These are phyloP conservation scores for Mobula birostris DNA, from an alignment of 2,113 vertebrate species.

Conservation along the genomic window DNA sequence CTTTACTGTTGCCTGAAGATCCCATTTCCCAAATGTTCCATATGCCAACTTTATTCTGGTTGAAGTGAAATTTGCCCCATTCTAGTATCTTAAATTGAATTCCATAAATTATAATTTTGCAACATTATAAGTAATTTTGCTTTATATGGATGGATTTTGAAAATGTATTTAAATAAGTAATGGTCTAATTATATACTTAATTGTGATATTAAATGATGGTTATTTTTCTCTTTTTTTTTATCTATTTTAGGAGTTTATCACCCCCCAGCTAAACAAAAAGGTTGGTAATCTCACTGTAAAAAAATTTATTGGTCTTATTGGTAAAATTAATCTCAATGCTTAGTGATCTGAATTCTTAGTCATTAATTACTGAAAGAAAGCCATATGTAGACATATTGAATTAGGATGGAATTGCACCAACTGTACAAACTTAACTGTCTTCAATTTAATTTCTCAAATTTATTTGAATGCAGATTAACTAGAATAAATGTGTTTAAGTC, in stretches of 20 bases:
- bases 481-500: not conserved
- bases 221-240: not conserved
- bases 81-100: not conserved
- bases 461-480: not conserved
- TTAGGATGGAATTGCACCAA: not conserved
- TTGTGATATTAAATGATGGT: not conserved
- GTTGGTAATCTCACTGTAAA: constrained; percentile 1
- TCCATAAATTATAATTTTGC: not conserved
- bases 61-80: not conserved
- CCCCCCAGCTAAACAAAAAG: constrained; percentile 31
- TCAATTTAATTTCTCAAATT: not conserved
- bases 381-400: not conserved
- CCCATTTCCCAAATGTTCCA: not conserved
- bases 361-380: not conserved
- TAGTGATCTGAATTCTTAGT: not conserved
- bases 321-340: not conserved
- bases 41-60: not conserved
- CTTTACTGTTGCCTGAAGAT: not conserved
- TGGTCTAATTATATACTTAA: too few species aligned
- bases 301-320: not conserved
- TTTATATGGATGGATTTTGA: not conserved
- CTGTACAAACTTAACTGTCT: not conserved
- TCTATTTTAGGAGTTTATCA: constrained; percentile 4
- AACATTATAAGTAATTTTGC: not conserved
- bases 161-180: not conserved